These are phyloP conservation scores for Psylliodes chrysocephalus DNA, from an alignment of 2,888 invertebrate species.

Conservation along the genomic window DNA sequence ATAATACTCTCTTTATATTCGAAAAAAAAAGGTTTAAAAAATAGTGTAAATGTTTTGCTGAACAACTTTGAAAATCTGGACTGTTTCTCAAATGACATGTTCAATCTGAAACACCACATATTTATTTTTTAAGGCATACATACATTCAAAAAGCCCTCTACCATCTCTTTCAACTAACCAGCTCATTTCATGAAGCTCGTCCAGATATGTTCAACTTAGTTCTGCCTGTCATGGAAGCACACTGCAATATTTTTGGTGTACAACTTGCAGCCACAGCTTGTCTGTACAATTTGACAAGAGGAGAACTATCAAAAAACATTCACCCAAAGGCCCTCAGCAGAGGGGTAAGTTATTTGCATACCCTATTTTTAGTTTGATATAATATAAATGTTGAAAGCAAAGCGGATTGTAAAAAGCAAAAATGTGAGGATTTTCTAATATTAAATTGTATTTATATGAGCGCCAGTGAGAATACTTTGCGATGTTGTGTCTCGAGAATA, in stretches of 20 bases:
- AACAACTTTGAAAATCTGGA: too few relatives aligned
- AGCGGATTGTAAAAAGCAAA: too few relatives aligned
- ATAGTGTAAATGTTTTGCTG: too few relatives aligned
- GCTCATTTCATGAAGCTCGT: conserved; percentile 65
- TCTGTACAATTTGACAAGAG: conserved; percentile 77
- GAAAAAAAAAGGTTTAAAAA: too few relatives aligned
- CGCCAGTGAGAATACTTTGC: too few relatives aligned
- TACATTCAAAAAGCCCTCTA: conserved; percentile 77
- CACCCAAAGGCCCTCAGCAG: conserved; percentile 72
- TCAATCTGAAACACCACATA: background rate
- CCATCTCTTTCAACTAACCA: conserved; percentile 69
- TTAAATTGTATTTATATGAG: too few relatives aligned
- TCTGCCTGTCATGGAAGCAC: conserved; percentile 63
- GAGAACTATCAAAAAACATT: conserved; percentile 71
- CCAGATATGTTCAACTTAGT: conserved; percentile 73
- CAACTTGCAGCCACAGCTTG: conserved; percentile 82
- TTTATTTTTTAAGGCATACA: conserved; percentile 60
- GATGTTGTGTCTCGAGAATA: too few relatives aligned
- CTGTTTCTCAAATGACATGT: too few relatives aligned
- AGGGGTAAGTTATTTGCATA: conserved; percentile 70
- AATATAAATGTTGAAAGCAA: too few relatives aligned
- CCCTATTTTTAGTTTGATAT: too few relatives aligned
- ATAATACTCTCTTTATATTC: too few relatives aligned
- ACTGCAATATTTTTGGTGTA: conserved; percentile 70
- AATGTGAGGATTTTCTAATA: too few relatives aligned